Evolutionary conservation across 2,888 invertebrate species (phyloP).

Genomic region (Phyllotreta striolata): DNA sequence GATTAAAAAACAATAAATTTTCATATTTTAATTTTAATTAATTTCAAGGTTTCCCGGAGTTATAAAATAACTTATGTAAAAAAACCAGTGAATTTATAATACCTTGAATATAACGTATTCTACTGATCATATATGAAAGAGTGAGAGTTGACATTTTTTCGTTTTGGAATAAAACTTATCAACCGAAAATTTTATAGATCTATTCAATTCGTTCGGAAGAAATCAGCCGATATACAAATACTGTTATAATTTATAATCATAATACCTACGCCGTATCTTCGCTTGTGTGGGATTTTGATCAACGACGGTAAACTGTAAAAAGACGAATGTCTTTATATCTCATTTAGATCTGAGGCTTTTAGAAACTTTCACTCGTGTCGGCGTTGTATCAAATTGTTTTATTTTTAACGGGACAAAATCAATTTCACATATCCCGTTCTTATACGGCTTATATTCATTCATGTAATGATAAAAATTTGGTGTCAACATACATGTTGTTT

Average conservation of each 20-base stretch:
- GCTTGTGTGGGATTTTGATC: slow-evolving; percentile 13
- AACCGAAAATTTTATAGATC: background rate
- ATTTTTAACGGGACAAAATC: too few species aligned
- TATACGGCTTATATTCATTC: too few species aligned
- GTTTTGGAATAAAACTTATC: too few species aligned
- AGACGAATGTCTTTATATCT: background rate
- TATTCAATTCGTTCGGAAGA: slow-evolving; percentile 2
- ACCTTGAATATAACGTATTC: background rate
- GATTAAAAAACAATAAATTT: slow-evolving; percentile 12
- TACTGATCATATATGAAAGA: background rate
- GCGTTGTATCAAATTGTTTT: background rate
- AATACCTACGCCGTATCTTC: slow-evolving; percentile 4
- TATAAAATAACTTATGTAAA: slow-evolving; percentile 6
- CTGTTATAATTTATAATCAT: background rate
- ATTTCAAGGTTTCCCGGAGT: slow-evolving; percentile 6
- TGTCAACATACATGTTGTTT: too few species aligned
- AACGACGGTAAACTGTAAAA: background rate
- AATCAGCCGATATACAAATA: background rate
- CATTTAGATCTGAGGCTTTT: background rate
- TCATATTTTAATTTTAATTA: slow-evolving; percentile 15
- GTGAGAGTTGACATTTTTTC: too few species aligned
- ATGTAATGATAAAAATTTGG: too few species aligned
- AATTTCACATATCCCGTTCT: too few species aligned
- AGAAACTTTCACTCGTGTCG: background rate
- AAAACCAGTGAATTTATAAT: background rate